Conservation (phyloP, 2,888 invertebrate genomes). For the Brachypalpus laphriformis region DNA sequence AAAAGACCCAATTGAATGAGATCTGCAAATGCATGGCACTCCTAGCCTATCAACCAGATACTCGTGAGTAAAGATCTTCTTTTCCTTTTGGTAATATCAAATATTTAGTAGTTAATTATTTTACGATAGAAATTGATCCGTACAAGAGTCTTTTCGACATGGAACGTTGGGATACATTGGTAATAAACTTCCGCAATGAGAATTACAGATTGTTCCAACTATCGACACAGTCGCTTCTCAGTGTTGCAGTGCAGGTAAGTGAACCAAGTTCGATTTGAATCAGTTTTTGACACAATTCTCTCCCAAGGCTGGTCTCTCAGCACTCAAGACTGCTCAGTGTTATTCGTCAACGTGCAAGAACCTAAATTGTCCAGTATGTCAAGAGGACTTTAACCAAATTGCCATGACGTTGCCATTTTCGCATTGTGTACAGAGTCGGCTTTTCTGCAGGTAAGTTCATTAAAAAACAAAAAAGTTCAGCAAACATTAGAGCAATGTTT, state of each 20-base stretch:
- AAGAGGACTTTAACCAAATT: slow-evolving; percentile 92
- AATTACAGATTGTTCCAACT: slow-evolving; percentile 97
- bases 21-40: slow-evolving; percentile 98
- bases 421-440: slow-evolving; percentile 97
- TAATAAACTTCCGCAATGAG: slow-evolving; percentile 95
- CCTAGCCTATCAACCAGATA: slow-evolving; percentile 94
- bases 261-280: neutral
- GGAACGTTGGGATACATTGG: slow-evolving; percentile 91
- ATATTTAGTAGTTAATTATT: slow-evolving; percentile 55
- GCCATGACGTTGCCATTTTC: slow-evolving; percentile 95
- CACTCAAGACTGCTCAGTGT: slow-evolving; percentile 96
- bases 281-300: neutral
- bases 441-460: slow-evolving; percentile 89
- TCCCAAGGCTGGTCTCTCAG: slow-evolving; percentile 92
- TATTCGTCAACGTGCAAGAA: slow-evolving; percentile 89
- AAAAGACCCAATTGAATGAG: slow-evolving; percentile 92
- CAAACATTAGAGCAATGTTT: slow-evolving; percentile 2
- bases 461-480: neutral
- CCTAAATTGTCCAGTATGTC: slow-evolving; percentile 96
- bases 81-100: neutral
- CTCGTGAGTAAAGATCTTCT: slow-evolving; percentile 83
- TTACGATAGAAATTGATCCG: slow-evolving; percentile 85
- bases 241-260: slow-evolving; percentile 90
- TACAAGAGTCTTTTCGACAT: slow-evolving; percentile 87
- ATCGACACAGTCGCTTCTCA: slow-evolving; percentile 94